Evolutionary conservation across 2,888 invertebrate genomes (phyloP), one percentile per base, ranked within the genome.

Genomic region (Ophraella communa): DNA sequence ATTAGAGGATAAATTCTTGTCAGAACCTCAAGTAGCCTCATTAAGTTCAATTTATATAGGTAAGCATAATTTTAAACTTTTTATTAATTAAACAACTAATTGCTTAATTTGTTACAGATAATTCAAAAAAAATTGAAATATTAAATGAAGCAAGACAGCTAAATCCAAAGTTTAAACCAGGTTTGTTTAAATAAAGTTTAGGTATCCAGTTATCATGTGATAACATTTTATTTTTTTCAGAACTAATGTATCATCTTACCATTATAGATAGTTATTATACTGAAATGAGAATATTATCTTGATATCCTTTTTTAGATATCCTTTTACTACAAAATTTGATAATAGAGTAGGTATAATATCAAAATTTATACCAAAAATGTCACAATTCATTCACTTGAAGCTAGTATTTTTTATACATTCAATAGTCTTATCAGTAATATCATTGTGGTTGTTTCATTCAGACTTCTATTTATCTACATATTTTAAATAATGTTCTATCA

Each of bases 1-100:
- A 24, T 71, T 78, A 61, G 72, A 80, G 1, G 84, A 85, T 63
- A 44, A 79, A 10, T 83, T 84, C 64, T 74, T 86, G 49, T 84
- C 86, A 0, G 82, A 83, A 66, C 79, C 84, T 23, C 60, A 70
- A 51, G 64, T 78, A 51, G 55, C 77, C 59, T 47, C 74, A 1
- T 67, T 73, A 20, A 57, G 76, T 66, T 79, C 80, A 4, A 79
- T 81, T 42, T 76, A 76, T 17, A 78, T 85, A 71, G 82, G 84
- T 84, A 78, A 67, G 44, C 30, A 24, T 42, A 17, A n/a, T 27
- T 14, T n/a, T 51, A 10, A 20, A 23, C 1, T 14, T 45, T 51
- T 57, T 60, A 35, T 20, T 11, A 49, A 35, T 5, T 11, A 53
- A 21, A 8, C 18, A 17, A 35, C 60, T 57, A 54, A 20, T 44